Base-by-base conservation (phyloP, 2,888 invertebrate species). In the Mamestra brassicae region DNA sequence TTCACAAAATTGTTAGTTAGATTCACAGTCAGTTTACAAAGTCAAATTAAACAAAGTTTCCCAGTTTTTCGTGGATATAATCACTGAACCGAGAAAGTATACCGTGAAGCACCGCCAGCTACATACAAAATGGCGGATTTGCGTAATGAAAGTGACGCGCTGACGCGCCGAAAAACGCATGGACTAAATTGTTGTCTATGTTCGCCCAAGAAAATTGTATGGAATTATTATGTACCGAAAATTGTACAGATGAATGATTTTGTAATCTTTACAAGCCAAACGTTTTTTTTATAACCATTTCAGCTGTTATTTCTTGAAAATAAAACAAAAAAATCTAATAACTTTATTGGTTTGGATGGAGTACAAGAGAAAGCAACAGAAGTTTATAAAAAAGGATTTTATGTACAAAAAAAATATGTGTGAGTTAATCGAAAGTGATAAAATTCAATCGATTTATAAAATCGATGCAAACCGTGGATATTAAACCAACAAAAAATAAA, bases 41-140 rank as follows among this genome's bases (percentile, higher is more conserved):
- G 92, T 93, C 88, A 91, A 91, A 92, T 91, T 89, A 62, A 90
- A 93, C 89, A 91, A 94, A 94, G 94, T 96, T 95, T 93, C 91
- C 87, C 87, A 93, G 93, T 93, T 94, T 93, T 93, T 94, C 93
- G 93, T 93, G 90, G 93, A 89, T 92, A 93, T 92, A 94, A 93
- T 94, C 96, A 95, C 95, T 92, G 91, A 93, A 93, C 94, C 92
- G 93, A 93, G 93, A 94, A 93, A 94, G 93, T 94, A 92, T 93
- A 93, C 92, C 94, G 92, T 92, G 93, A 94, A 94, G 94, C 95
- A 95, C 96, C 95, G 96, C 96, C 96, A 95, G 95, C 96, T 93
- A 95, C 96, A 95, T 96, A 96, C 96, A 97, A 97, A 97, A 97
- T 97, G 96, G 96, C 96, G 96, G 96, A 96, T 95, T 95, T 94